A percentile compares a stretch with the other conserved stretches of the same genome.
These are phyloP conservation scores for Bombus polaris DNA, from an alignment of 1,140 invertebrate genomes.

Conservation along the genomic window DNA sequence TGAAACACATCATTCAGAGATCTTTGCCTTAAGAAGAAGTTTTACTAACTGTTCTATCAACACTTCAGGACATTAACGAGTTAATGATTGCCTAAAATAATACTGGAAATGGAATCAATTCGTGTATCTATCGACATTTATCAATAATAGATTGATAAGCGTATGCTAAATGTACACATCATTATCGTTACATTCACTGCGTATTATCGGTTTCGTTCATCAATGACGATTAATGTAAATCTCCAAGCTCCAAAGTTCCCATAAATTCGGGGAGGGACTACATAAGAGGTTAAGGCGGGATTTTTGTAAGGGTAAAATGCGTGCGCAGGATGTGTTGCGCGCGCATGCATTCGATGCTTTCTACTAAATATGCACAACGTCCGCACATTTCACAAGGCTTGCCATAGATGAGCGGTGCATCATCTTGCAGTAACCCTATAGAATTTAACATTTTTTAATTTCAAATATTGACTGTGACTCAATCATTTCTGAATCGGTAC, in stretches of 20 bases:
- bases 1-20: not conserved
- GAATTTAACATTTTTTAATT: not conserved
- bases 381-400: not conserved
- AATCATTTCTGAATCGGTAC: not conserved
- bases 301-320: not conserved
- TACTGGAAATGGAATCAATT: not conserved
- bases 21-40: not conserved
- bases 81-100: not conserved
- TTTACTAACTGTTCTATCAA: not conserved
- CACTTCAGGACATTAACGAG: not conserved
- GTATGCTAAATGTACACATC: not conserved
- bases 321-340: not conserved
- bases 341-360: not conserved
- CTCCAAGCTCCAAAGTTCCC: not conserved
- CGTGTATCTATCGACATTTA: not conserved
- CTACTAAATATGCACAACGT: not conserved
- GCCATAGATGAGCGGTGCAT: not conserved
- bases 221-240: not conserved
- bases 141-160: slow-evolving; percentile 1
- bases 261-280: not conserved
- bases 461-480: not conserved
- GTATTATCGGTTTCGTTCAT: not conserved
- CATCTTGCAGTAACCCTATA: not conserved
- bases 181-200: too few relatives aligned
- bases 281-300: not conserved